Evolutionary conservation across 2,797 vertebrate genomes (phyloP).

Genomic region (Mus spretus): DNA sequence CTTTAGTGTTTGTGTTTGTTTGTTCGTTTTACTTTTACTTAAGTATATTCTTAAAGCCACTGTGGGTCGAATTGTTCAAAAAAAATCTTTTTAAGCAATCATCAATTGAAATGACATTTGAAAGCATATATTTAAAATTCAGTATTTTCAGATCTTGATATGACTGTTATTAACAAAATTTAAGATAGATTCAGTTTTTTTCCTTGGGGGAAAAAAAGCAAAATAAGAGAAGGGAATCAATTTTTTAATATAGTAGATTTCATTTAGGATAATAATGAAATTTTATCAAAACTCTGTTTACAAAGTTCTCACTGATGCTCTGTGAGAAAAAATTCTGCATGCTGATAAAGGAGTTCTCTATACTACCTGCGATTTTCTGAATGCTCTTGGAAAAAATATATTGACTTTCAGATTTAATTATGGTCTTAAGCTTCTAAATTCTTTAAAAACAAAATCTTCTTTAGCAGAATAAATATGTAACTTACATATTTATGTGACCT

Average conservation of each 20-base stretch:
- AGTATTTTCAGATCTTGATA: neutral
- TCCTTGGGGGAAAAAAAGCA: neutral
- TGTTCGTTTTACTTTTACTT: neutral
- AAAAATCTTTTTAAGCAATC: neutral
- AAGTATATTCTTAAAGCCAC: neutral
- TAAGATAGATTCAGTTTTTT: slow-evolving; percentile 15
- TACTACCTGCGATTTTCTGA: slow-evolving; percentile 70
- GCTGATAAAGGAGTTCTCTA: slow-evolving; percentile 22
- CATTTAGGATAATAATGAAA: neutral
- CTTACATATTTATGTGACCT: slow-evolving; percentile 67
- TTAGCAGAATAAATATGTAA: slow-evolving; percentile 76
- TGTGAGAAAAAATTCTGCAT: neutral
- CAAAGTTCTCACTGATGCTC: slow-evolving; percentile 1
- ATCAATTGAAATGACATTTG: slow-evolving; percentile 29
- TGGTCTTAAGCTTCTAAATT: slow-evolving; percentile 76
- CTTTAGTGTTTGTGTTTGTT: neutral
- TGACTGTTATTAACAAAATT: slow-evolving; percentile 27
- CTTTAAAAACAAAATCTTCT: slow-evolving; percentile 67
- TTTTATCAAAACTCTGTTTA: neutral
- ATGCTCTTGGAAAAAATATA: slow-evolving; percentile 60
- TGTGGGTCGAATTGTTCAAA: slow-evolving; percentile 23
- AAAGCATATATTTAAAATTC: slow-evolving; percentile 39
- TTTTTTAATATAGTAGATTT: slow-evolving; percentile 18
- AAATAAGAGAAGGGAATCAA: slow-evolving; percentile 26
- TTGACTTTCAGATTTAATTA: slow-evolving; percentile 66